Base-by-base conservation (phyloP, 30 jellyfish, hydroid and myxozoan genomes). In the Pelagia noctiluca region DNA sequence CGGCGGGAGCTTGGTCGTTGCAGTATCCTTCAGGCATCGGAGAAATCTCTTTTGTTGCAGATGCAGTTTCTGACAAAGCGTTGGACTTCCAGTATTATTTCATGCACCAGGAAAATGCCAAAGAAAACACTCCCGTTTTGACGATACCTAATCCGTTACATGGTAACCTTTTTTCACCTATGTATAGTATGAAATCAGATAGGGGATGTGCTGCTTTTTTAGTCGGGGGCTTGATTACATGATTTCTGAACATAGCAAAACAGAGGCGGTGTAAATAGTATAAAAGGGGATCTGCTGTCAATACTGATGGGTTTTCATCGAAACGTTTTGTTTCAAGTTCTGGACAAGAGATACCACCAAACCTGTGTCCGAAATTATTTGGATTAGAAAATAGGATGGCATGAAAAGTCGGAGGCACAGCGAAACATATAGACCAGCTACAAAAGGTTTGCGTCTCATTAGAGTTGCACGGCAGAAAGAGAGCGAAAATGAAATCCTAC, bases 51-150 rank as follows among this genome's bases (percentile, higher is more conserved):
- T 74, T n/a, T 60, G 48, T 63, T 46, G 89, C 52, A 0, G 53
- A 74, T 30, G 95, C 85, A 23, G 35, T 85, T 30, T 57, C 95
- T 12, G 65, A 85, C 63, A 63, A 74, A 23, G 21, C 95, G 21
- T 35, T 85, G 18, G 95, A 85, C 26, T 85, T 85, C 52, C 64
- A 13, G 16, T 60, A 83, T 1, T 62, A 73, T 34, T 85, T 73
- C 78, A 25, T 85, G 71, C 71, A 38, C 50, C 89, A 73, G 35
- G 95, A 85, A 53, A 50, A 25, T 12, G 52, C 57, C n/a, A n/a
- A n/a, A n/a, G n/a, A n/a, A 13, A 69, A 38, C n/a, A 11, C 42
- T 19, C 91, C 91, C 42, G 50, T 48, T 32, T 29, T 78, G 69
- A 53, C 91, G 2, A 71, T 81, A 12, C 71, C 76, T 5, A 63